phyloP scores from a whole-genome alignment of 1,140 invertebrate species.

The Platorchestia sp. region DNA sequence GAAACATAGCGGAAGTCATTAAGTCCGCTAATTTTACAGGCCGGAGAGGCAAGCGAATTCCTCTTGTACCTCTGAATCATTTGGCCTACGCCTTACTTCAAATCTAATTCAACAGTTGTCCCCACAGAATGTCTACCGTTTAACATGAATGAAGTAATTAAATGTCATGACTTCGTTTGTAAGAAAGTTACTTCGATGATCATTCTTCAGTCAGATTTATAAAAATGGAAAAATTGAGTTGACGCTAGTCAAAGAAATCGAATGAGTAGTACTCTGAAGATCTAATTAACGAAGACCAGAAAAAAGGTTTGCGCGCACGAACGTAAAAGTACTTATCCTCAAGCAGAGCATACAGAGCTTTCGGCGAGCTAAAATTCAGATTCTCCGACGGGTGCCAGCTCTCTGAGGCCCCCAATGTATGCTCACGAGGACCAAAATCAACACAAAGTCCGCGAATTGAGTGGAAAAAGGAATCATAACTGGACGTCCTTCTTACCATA shows the following conservation, averaged over 20 bases:
- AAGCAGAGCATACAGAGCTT: too few relatives aligned
- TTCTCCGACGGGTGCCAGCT: too few relatives aligned
- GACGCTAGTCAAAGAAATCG: not conserved
- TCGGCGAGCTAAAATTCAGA: too few relatives aligned
- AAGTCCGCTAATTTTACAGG: not conserved
- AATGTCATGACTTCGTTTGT: not conserved
- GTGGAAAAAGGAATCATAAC: too few relatives aligned
- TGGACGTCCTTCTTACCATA: too few relatives aligned
- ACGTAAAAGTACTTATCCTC: too few relatives aligned
- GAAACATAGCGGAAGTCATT: not conserved
- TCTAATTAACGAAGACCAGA: not conserved
- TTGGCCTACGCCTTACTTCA: not conserved
- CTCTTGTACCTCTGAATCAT: not conserved
- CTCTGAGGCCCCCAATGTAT: not conserved
- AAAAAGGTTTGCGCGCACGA: not conserved
- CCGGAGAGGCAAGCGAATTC: not conserved
- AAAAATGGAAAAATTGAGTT: not conserved
- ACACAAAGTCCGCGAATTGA: not conserved
- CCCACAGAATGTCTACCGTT: not conserved
- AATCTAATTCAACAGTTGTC: not conserved
- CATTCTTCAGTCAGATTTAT: not conserved
- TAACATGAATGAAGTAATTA: not conserved
- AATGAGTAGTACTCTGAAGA: not conserved
- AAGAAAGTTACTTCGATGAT: not conserved
- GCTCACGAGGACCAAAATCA: not conserved